A percentile compares a stretch with the other conserved stretches of the same genome.
These are phyloP conservation scores for Temnothorax unifasciatus DNA, from an alignment of 2,888 invertebrate species.

Conservation along the genomic window DNA sequence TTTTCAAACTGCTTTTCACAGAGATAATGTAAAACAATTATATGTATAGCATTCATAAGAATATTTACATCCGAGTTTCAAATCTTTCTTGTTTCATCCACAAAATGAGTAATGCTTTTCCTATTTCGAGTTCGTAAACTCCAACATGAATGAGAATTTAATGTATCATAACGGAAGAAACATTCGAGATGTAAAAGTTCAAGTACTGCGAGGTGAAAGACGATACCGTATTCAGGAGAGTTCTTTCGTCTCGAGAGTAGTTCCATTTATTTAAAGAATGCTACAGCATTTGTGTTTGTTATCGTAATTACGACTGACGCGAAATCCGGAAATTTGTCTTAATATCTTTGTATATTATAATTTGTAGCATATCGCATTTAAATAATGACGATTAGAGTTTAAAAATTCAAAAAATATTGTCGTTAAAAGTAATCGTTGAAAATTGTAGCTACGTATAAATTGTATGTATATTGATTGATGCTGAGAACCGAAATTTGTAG, in stretches of 20 bases:
- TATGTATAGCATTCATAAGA: not conserved
- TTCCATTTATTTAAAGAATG: not conserved
- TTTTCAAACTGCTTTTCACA: not conserved
- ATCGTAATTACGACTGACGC: not conserved
- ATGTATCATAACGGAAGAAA: slow-evolving; percentile 1
- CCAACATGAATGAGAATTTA: slow-evolving; percentile 24
- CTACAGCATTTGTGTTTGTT: not conserved
- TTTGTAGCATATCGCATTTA: not conserved
- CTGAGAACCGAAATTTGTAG: not conserved
- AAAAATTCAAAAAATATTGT: not conserved
- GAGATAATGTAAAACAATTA: slow-evolving; percentile 1
- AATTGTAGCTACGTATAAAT: not conserved
- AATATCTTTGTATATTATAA: not conserved
- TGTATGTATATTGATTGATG: not conserved
- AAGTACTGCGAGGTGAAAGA: not conserved
- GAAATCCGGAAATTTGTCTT: slow-evolving; percentile 8
- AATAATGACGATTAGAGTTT: not conserved
- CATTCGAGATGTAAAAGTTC: slow-evolving; percentile 1
- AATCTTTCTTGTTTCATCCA: not conserved
- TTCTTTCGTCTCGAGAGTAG: not conserved
- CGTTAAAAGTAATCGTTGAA: not conserved
- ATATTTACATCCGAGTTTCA: not conserved
- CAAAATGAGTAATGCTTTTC: slow-evolving; percentile 11
- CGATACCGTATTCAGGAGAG: not conserved
- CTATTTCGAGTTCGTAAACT: not conserved